These are phyloP conservation scores for Elymnias hypermnestra DNA, from an alignment of 1,140 invertebrate species.

Conservation along the genomic window DNA sequence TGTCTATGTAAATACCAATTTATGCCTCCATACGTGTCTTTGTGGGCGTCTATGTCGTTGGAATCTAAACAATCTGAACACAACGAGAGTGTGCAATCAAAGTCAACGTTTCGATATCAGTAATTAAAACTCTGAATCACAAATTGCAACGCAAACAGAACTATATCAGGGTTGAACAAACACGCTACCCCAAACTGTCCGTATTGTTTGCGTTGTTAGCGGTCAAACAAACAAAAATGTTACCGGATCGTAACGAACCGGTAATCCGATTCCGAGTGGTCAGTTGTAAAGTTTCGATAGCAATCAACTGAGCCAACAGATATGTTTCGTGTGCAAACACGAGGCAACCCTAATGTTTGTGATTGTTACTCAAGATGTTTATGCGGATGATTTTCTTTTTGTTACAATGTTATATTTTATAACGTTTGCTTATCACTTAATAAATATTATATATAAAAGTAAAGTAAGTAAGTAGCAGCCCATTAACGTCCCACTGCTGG, in stretches of 20 bases:
- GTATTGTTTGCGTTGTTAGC: conserved; percentile 58
- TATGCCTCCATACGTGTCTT: too few species aligned
- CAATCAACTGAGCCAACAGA: conserved; percentile 70
- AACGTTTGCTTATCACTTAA: too few species aligned
- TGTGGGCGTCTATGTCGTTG: too few species aligned
- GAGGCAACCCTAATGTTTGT: conserved; percentile 22
- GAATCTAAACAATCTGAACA: too few species aligned
- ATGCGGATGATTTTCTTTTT: conserved; percentile 6
- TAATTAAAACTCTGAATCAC: conserved; percentile 24
- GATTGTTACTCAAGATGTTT: conserved; percentile 23
- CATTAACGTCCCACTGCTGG: too few species aligned
- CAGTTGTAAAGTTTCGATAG: conserved; percentile 69
- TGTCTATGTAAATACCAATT: too few species aligned
- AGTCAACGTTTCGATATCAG: conserved; percentile 7
- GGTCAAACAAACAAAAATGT: conserved; percentile 68
- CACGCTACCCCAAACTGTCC: conserved; percentile 22
- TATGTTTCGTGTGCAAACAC: conserved; percentile 66
- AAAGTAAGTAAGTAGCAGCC: too few species aligned
- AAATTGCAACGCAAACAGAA: conserved; percentile 27
- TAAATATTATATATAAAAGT: too few species aligned
- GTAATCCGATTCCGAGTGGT: conserved; percentile 69
- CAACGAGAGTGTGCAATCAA: too few species aligned
- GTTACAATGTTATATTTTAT: too few species aligned
- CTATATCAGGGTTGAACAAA: conserved; percentile 31
- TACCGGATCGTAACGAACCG: conserved; percentile 59